Evolutionary conservation across 92 coral and sea anemone species (phyloP).

Genomic region (Blastomussa wellsi): DNA sequence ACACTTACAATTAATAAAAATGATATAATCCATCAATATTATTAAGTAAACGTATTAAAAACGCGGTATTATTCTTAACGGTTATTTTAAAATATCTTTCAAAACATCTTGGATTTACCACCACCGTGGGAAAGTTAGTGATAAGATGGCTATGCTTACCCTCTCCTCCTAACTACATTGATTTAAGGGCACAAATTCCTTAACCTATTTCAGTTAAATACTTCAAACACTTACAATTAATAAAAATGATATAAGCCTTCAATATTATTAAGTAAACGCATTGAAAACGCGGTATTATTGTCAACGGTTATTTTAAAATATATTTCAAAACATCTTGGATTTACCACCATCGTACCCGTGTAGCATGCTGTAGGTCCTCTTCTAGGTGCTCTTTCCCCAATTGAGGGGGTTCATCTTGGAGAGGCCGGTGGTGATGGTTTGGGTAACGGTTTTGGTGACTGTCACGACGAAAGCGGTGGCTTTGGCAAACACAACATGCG

Average conservation of each 20-base stretch:
- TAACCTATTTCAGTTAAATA: background rate
- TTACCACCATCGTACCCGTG: background rate
- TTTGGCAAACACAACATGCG: background rate
- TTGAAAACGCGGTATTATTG: no score
- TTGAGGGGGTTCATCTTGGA: background rate
- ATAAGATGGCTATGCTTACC: no score
- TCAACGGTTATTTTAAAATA: no score
- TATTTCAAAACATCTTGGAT: background rate
- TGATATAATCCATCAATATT: background rate
- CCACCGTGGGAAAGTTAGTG: no score
- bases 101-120: no score
- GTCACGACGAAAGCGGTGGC: background rate
- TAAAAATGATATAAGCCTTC: background rate
- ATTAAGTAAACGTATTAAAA: background rate
- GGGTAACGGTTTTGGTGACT: background rate
- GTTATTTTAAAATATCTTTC: background rate
- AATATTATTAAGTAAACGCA: background rate
- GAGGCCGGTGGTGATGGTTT: no score
- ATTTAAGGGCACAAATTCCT: no score
- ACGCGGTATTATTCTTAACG: background rate
- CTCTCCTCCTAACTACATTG: no score
- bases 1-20: background rate
- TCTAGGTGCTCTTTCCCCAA: background rate
- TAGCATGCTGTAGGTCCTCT: background rate
- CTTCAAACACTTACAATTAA: background rate